A percentile compares a stretch with the other conserved stretches of the same genome.
These are phyloP conservation scores for Odocoileus virginianus DNA, from an alignment of 2,113 vertebrate genomes.

Conservation along the genomic window DNA sequence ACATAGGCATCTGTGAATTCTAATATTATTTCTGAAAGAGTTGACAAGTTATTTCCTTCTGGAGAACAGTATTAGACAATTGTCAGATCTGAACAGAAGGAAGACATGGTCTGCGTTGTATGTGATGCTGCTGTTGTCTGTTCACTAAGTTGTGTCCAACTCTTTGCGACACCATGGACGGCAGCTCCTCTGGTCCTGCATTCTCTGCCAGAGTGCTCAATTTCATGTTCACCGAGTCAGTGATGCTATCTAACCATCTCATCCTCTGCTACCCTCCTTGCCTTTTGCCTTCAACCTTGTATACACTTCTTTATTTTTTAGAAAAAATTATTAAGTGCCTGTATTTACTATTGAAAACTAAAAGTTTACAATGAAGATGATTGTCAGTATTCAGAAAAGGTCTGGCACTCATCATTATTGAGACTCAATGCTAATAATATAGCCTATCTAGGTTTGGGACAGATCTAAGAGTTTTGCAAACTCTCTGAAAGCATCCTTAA, in stretches of 20 bases:
- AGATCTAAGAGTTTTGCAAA: not conserved
- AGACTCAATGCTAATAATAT: not conserved
- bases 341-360: not conserved
- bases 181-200: not conserved
- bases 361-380: not conserved
- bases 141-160: not conserved
- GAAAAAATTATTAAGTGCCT: not conserved
- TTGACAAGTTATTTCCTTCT: not conserved
- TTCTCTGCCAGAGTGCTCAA: not conserved
- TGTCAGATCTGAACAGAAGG: not conserved
- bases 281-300: not conserved
- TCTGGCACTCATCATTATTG: not conserved
- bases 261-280: not conserved
- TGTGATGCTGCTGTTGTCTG: not conserved
- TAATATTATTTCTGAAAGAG: not conserved
- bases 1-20: not conserved
- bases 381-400: not conserved
- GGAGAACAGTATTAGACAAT: not conserved
- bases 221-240: not conserved
- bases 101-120: not conserved
- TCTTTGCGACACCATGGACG: not conserved
- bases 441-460: not conserved
- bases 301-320: not conserved
- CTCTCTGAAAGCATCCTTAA: constrained; percentile 5
- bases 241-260: not conserved